phyloP scores from a whole-genome alignment of 2,797 vertebrate species.

The Australoheros facetus region DNA sequence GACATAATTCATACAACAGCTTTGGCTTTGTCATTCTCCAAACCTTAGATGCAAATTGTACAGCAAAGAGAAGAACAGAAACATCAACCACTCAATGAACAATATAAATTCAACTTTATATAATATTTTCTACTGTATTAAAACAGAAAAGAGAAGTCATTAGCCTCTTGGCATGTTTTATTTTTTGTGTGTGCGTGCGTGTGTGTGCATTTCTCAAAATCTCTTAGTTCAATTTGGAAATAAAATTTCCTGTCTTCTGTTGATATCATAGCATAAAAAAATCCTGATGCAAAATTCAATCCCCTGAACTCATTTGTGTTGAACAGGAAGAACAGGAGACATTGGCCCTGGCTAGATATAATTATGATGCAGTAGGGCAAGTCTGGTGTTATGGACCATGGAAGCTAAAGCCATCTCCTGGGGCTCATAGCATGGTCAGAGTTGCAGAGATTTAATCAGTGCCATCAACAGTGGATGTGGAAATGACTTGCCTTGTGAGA shows the following conservation, averaged over 20 bases:
- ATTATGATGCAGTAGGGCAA: constrained; percentile 51
- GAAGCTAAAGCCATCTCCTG: constrained; percentile 50
- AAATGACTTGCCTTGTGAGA: constrained; percentile 57
- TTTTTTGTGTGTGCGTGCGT: not conserved
- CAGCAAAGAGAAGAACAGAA: not conserved
- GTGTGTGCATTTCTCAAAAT: not conserved
- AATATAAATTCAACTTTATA: not conserved
- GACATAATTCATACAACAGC: not conserved
- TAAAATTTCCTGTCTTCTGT: constrained; percentile 9
- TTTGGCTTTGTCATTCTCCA: not conserved
- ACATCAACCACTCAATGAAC: not conserved
- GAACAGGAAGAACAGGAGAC: constrained; percentile 53
- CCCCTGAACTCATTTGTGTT: constrained; percentile 33
- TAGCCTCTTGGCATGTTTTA: not conserved
- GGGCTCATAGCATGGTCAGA: constrained; percentile 47
- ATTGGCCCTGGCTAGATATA: constrained; percentile 30
- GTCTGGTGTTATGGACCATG: constrained; percentile 49
- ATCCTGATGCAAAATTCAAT: constrained; percentile 20
- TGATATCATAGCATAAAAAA: constrained; percentile 15
- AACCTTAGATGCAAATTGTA: not conserved
- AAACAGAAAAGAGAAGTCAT: not conserved
- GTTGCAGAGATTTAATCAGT: constrained; percentile 64
- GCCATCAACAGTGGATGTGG: constrained; percentile 56
- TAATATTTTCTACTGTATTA: not conserved
- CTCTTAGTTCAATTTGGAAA: constrained; percentile 20